Conservation (phyloP, 2,113 vertebrate species). For the Leucoraja erinaceus region DNA sequence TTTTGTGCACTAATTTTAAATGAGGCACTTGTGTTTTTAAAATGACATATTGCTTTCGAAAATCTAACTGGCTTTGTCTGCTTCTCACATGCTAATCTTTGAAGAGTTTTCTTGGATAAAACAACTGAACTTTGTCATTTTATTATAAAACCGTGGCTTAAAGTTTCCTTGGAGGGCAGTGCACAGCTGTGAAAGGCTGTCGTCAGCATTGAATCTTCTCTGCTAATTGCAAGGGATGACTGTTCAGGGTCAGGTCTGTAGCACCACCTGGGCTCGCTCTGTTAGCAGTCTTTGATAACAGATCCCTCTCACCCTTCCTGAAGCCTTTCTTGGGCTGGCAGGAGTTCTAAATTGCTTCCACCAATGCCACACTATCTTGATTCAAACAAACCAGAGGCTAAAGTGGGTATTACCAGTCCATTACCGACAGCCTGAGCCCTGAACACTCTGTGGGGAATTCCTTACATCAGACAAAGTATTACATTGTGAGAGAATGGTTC, state of each 20-base stretch:
- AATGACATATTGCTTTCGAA: neutral
- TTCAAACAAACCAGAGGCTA: constrained; percentile 64
- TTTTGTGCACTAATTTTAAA: neutral
- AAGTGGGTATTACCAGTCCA: constrained; percentile 45
- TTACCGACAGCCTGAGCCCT: constrained; percentile 49
- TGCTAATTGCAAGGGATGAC: constrained; percentile 47
- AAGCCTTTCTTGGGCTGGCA: constrained; percentile 55
- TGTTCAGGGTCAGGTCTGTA: constrained; percentile 53
- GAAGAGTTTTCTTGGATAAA: neutral
- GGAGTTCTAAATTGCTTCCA: constrained; percentile 80
- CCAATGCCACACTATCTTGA: constrained; percentile 68
- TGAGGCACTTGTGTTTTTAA: neutral
- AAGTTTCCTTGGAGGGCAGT: neutral
- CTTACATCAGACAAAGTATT: constrained; percentile 45
- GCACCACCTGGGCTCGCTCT: constrained; percentile 69
- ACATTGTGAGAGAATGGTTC: constrained; percentile 43
- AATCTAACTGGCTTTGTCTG: neutral
- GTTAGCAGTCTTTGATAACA: constrained; percentile 67
- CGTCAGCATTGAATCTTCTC: constrained; percentile 48
- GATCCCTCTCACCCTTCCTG: constrained; percentile 48
- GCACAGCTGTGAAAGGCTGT: neutral
- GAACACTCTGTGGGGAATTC: constrained; percentile 44
- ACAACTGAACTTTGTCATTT: constrained; percentile 31
- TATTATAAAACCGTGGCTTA: constrained; percentile 1
- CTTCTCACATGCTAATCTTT: neutral